These are phyloP conservation scores for Cantharis rustica DNA, from an alignment of 2,888 invertebrate species.

Conservation along the genomic window DNA sequence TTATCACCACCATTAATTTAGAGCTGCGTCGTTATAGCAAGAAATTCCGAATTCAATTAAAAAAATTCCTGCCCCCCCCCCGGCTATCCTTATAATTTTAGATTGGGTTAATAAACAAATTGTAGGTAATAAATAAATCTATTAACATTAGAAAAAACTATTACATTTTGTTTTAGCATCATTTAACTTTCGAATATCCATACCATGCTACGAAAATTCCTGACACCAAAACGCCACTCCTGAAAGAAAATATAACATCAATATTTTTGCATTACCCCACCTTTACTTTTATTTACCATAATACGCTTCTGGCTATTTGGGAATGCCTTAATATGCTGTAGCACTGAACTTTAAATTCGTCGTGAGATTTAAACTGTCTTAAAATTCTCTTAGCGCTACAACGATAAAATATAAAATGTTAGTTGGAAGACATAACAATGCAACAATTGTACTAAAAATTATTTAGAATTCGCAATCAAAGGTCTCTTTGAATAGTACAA, in stretches of 20 bases:
- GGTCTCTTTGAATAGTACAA: neutral
- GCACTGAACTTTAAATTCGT: constrained; percentile 43
- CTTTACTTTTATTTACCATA: constrained; percentile 42
- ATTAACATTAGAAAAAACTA: neutral
- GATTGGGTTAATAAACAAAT: neutral
- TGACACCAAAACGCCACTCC: constrained; percentile 37
- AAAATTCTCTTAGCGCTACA: constrained; percentile 47
- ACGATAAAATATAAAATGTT: constrained; percentile 23
- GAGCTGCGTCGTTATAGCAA: neutral
- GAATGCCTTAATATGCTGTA: constrained; percentile 50
- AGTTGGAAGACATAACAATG: neutral
- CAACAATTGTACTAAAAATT: neutral
- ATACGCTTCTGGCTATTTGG: constrained; percentile 36
- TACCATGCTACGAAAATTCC: constrained; percentile 36
- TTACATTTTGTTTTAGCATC: constrained; percentile 4
- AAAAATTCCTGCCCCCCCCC: too few relatives aligned
- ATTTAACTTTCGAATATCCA: constrained; percentile 32
- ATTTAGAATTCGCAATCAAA: neutral
- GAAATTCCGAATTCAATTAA: neutral
- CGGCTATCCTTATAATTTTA: too few relatives aligned
- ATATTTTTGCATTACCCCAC: neutral
- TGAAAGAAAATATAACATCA: constrained; percentile 30
- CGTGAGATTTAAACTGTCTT: constrained; percentile 36
- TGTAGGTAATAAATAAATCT: neutral
- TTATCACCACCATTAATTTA: neutral